These are phyloP conservation scores for Struthio camelus DNA, from an alignment of 2,113 vertebrate species.

Conservation along the genomic window DNA sequence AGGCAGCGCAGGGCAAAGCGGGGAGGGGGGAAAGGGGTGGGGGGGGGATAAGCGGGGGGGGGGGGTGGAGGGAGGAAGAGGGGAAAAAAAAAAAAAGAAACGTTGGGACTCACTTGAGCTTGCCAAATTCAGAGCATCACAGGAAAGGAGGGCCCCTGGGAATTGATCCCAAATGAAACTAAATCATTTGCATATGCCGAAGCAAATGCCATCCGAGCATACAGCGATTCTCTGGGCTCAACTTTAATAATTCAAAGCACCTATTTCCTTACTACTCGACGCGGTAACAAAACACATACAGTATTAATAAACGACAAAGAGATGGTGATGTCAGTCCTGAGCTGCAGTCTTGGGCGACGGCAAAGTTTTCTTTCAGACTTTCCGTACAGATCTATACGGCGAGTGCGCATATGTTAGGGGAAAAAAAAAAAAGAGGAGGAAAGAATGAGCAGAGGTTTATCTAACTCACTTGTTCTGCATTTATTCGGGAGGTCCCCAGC, in stretches of 20 bases:
- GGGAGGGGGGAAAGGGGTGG: no score
- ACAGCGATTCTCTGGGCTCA: slow-evolving; percentile 76
- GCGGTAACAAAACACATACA: slow-evolving; percentile 58
- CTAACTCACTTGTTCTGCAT: slow-evolving; percentile 73
- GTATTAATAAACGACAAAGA: slow-evolving; percentile 54
- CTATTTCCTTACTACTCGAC: slow-evolving; percentile 72
- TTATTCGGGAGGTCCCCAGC: slow-evolving; percentile 74
- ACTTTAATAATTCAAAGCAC: slow-evolving; percentile 83
- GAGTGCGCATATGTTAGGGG: accelerated
- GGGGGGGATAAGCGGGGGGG: background rate
- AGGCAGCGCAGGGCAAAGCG: no score
- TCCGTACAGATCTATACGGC: background rate
- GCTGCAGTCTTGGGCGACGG: background rate
- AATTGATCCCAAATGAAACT: slow-evolving; percentile 86
- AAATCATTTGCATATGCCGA: slow-evolving; percentile 87
- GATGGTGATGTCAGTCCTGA: background rate
- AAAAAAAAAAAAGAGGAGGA: background rate
- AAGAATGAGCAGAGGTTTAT: slow-evolving; percentile 61
- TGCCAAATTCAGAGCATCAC: slow-evolving; percentile 82
- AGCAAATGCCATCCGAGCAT: slow-evolving; percentile 78
- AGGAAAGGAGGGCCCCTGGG: slow-evolving; percentile 81
- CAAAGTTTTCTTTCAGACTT: slow-evolving; percentile 43
- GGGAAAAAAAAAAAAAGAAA: background rate
- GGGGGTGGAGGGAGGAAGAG: background rate
- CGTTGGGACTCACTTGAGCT: slow-evolving; percentile 43